Conservation (phyloP, 2,113 vertebrate genomes). For the Pionites leucogaster region DNA sequence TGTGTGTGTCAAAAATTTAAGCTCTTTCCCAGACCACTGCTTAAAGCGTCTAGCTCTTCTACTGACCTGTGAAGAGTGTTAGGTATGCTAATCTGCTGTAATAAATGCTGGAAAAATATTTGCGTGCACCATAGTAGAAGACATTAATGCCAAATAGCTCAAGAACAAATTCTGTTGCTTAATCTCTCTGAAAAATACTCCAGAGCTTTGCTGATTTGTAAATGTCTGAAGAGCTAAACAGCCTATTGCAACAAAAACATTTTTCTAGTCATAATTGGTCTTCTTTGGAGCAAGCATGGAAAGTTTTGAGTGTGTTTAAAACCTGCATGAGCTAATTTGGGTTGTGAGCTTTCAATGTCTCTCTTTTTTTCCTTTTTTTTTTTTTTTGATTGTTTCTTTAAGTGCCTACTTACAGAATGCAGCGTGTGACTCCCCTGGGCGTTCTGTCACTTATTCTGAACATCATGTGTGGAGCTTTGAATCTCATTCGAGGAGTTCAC, state of each 20-base stretch:
- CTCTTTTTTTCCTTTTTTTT: background rate
- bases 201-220: background rate
- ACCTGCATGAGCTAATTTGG: background rate
- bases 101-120: background rate
- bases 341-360: background rate
- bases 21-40: background rate
- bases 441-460: slow-evolving; percentile 92
- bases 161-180: background rate
- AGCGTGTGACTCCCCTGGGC: slow-evolving; percentile 85
- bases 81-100: background rate
- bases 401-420: slow-evolving; percentile 84
- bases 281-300: background rate
- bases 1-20: background rate
- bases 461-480: slow-evolving; percentile 94
- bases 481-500: slow-evolving; percentile 92
- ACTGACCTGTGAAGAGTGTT: background rate
- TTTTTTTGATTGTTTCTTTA: background rate
- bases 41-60: background rate
- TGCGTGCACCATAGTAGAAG: rapidly evolving
- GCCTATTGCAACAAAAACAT: rapidly evolving
- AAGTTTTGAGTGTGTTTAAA: background rate
- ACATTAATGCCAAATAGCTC: background rate
- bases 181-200: background rate
- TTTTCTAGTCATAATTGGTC: background rate
- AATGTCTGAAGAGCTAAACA: background rate